Percentiles rank a stretch among this genome's conserved stretches.
These are phyloP conservation scores for Grammomys surdaster DNA, from an alignment of 2,113 vertebrate genomes.

Conservation along the genomic window DNA sequence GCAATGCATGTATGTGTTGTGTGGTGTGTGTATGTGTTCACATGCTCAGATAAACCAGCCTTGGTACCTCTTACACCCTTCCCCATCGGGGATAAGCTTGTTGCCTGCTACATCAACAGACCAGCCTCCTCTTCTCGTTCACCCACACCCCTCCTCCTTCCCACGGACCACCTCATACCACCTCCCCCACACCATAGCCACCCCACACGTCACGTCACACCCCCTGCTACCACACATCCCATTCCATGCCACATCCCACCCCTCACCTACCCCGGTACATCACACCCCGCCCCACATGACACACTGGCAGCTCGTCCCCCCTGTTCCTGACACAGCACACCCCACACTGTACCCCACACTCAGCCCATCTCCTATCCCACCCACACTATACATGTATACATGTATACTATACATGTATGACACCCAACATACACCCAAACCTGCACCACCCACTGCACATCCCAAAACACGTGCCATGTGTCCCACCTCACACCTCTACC, in stretches of 20 bases:
- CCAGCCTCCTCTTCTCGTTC: accelerated
- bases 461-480: background rate
- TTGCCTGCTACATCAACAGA: background rate
- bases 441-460: too few relatives aligned
- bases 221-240: background rate
- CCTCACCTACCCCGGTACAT: too few relatives aligned
- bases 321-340: background rate
- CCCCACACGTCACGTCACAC: background rate
- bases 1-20: background rate
- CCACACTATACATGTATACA: too few relatives aligned
- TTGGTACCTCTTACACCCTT: accelerated
- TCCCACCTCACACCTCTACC: background rate
- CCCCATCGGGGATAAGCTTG: too few relatives aligned
- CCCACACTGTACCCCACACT: background rate
- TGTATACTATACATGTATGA: too few relatives aligned
- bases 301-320: background rate
- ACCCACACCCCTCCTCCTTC: too few relatives aligned
- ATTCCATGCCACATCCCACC: too few relatives aligned
- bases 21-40: background rate
- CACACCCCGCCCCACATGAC: background rate
- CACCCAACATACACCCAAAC: background rate
- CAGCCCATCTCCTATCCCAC: background rate
- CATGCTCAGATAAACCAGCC: accelerated
- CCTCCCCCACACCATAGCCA: background rate
- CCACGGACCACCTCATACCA: background rate